Evolutionary conservation across 1,140 invertebrate genomes (phyloP).

Genomic region (Drosophila virilis): DNA sequence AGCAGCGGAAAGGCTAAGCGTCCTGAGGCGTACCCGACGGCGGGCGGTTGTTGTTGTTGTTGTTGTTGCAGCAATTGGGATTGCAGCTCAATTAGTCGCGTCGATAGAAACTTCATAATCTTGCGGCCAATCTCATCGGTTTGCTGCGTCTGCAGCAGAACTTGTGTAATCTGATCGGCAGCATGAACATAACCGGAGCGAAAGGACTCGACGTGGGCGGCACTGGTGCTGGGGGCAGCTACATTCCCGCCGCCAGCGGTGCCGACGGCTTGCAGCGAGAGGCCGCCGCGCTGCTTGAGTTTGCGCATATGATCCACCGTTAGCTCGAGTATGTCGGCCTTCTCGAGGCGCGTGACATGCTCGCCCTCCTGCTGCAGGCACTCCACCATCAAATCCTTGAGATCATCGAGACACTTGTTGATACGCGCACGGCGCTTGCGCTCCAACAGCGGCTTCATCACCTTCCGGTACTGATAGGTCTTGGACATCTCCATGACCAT

Average conservation of each 20-base stretch:
- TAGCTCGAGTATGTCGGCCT: constrained; percentile 98
- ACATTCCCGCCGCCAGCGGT: constrained; percentile 50
- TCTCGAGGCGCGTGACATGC: constrained; percentile 94
- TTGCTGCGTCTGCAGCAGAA: constrained; percentile 90
- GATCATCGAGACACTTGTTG: constrained; percentile 96
- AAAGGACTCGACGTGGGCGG: constrained; percentile 91
- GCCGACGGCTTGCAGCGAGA: constrained; percentile 81
- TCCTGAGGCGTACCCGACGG: constrained; percentile 50
- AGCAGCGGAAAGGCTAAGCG: constrained; percentile 64
- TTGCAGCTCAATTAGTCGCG: constrained; percentile 89
- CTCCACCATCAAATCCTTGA: constrained; percentile 96
- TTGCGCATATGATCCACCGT: constrained; percentile 97
- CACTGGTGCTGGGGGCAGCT: constrained; percentile 48
- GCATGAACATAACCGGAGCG: constrained; percentile 96
- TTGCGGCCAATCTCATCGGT: constrained; percentile 91
- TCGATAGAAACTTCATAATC: constrained; percentile 94
- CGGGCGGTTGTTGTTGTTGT: constrained; percentile 57
- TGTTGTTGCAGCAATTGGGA: constrained; percentile 71
- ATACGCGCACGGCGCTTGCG: constrained; percentile 96
- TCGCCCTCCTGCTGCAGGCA: constrained; percentile 95
- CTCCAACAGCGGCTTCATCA: constrained; percentile 98
- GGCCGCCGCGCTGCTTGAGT: constrained; percentile 86
- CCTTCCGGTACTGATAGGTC: constrained; percentile 96
- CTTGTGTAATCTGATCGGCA: constrained; percentile 95
- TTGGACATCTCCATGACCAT: constrained; percentile 87